Base-by-base conservation (phyloP, 2,888 invertebrate genomes). In the Buathra laborator region DNA sequence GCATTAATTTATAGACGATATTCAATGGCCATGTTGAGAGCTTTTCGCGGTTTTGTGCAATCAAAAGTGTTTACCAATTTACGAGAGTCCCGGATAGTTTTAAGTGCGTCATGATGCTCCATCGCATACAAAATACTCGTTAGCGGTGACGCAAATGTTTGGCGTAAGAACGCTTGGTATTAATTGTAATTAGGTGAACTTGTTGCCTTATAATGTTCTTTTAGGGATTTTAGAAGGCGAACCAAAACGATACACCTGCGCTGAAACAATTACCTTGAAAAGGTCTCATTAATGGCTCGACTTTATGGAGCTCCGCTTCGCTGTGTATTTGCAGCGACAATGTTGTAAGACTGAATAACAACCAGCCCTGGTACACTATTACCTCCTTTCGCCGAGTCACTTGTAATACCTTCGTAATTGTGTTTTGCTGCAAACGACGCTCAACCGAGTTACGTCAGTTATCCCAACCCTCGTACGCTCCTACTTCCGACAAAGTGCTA, bases 1-100 rank as follows among this genome's bases (percentile, higher is more conserved):
- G 56, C 66, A 74, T 56, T 59, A 72, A 46, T 37, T 62, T 32
- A 51, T 32, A 24, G 51, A 68, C 59, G 46, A 70, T 46, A 67
- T 68, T 32, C 12, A 76, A 44, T 44, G 43, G 37, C 16, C 16
- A 3, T 43, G 12, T 37, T 44, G 78, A 48, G 70, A 37, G 51
- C 24, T 72, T 43, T 44, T 71, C 51, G 32, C 64, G 51, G 37
- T 71, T 24, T 71, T 51, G 71, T 51, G 62, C 48, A 64, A 43
- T 71, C 48, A 62, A 32, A 62, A 29, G 32, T 62, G 29, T 62
- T 32, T 29, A 12, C 62, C 14, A 32, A 32, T 32, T 62, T 29
- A 0, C 32, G 14, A 62, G 10, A 12, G 10, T 12, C n/a, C 0
- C 14, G 9, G 12, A 14, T 48, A 12, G 32, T 14, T 14, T 62